Percentiles rank a stretch among this genome's conserved stretches.
Evolutionary conservation across 2,888 invertebrate genomes (phyloP).

Genomic region (Patella depressa): DNA sequence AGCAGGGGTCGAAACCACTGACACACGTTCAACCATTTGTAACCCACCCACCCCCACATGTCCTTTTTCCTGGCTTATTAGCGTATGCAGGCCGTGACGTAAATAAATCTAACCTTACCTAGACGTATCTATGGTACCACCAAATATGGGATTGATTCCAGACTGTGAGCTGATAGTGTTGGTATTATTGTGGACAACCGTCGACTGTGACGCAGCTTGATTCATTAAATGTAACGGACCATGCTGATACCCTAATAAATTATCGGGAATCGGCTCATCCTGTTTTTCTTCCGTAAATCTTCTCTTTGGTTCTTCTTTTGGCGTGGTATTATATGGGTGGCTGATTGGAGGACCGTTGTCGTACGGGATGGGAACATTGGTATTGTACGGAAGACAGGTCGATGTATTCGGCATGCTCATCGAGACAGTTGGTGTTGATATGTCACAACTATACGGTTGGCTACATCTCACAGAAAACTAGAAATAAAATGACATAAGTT

Average conservation of each 20-base stretch:
- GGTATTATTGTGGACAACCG: too few relatives aligned
- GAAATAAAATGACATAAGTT: neutral
- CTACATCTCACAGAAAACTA: neutral
- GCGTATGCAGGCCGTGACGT: too few relatives aligned
- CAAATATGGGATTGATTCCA: too few relatives aligned
- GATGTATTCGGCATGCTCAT: conserved; percentile 14
- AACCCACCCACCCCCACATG: too few relatives aligned
- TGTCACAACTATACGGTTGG: neutral
- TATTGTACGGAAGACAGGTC: conserved; percentile 30
- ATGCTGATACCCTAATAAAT: conserved; percentile 67
- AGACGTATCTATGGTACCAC: too few relatives aligned
- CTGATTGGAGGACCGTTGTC: conserved; percentile 36
- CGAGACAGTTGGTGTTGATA: neutral
- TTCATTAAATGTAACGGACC: conserved; percentile 68
- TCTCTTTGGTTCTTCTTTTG: conserved; percentile 54
- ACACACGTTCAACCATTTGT: too few relatives aligned
- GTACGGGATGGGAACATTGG: conserved; percentile 28
- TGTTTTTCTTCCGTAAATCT: conserved; percentile 64
- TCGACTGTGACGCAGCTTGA: conserved; percentile 45
- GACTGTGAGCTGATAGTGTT: too few relatives aligned
- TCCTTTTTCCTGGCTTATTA: too few relatives aligned
- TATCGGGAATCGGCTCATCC: conserved; percentile 62
- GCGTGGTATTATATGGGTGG: conserved; percentile 42
- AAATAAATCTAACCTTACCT: too few relatives aligned
- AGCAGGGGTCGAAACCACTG: too few relatives aligned